These are phyloP conservation scores for Cygnus olor DNA, from an alignment of 2,797 vertebrate genomes.

Conservation along the genomic window DNA sequence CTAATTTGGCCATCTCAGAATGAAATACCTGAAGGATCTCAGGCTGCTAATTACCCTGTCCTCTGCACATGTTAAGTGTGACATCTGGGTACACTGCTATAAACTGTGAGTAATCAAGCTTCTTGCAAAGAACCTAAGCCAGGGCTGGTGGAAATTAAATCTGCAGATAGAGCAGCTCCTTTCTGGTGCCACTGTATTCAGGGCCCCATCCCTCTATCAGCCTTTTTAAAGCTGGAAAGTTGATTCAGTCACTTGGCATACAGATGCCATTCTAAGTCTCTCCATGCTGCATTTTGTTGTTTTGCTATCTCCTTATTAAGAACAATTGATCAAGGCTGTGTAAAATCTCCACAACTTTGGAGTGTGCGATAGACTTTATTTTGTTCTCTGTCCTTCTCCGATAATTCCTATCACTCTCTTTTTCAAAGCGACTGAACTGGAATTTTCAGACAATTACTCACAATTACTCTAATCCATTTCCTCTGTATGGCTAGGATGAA, in stretches of 20 bases:
- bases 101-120: neutral
- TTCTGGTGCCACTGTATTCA: neutral
- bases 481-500: neutral
- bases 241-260: neutral
- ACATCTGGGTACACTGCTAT: neutral
- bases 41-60: neutral
- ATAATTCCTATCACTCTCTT: neutral
- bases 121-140: neutral
- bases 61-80: fast-evolving
- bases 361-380: neutral
- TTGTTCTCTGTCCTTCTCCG: neutral
- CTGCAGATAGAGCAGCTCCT: neutral
- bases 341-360: neutral
- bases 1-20: neutral
- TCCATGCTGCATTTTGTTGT: neutral
- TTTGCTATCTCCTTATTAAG: neutral
- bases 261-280: neutral
- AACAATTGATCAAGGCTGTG: neutral
- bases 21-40: neutral
- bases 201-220: neutral
- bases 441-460: neutral
- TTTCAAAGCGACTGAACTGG: neutral
- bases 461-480: neutral
- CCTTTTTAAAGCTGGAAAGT: neutral
- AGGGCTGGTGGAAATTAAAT: neutral